Conservation (phyloP, 2,888 invertebrate genomes). For the Cacoxenus indagator region DNA sequence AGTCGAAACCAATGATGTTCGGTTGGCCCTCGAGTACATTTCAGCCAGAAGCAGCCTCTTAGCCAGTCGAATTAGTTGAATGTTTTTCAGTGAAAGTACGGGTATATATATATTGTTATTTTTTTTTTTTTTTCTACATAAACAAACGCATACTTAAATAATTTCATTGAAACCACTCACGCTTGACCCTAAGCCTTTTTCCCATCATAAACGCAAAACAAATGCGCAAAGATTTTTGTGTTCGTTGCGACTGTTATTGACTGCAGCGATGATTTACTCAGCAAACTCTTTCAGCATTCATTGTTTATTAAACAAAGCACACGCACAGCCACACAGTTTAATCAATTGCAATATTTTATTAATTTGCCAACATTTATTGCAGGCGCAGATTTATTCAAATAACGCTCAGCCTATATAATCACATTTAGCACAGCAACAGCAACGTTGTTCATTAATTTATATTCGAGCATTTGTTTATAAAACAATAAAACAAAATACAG, state of each 20-base stretch:
- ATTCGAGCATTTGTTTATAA: neutral
- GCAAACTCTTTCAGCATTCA: neutral
- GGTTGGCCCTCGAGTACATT: too few species aligned
- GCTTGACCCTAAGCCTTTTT: too few species aligned
- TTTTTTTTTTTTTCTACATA: too few species aligned
- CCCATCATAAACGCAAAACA: neutral
- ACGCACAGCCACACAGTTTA: neutral
- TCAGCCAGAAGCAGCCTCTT: too few species aligned
- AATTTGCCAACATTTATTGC: neutral
- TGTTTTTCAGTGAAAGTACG: too few species aligned
- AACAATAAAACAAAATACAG: constrained; percentile 3
- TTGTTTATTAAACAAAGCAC: neutral
- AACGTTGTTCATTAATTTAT: neutral
- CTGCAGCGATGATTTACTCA: constrained; percentile 7
- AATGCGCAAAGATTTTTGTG: too few species aligned
- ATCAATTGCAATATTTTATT: neutral
- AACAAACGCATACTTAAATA: too few species aligned
- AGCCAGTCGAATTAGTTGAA: too few species aligned
- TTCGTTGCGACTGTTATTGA: constrained; percentile 3
- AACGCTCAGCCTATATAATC: neutral
- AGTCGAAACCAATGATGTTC: too few species aligned
- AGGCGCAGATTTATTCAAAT: neutral
- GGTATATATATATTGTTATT: too few species aligned
- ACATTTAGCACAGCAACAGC: neutral
- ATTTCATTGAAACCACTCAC: too few species aligned